Base-by-base conservation (phyloP, 2,888 invertebrate species). In the Eulithis prunata region DNA sequence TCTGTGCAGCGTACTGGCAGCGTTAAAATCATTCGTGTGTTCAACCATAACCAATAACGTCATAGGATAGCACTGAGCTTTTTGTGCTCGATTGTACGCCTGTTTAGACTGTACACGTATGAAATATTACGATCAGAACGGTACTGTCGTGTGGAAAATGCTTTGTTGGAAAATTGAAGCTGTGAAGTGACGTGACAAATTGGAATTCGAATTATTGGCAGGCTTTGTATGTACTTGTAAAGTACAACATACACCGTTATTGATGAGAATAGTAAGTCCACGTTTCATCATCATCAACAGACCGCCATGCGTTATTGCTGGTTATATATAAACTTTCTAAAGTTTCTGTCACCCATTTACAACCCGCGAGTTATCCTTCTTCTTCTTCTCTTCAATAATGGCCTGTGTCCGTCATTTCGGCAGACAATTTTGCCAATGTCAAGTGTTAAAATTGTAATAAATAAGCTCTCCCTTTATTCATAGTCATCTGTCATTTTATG, bases 121-220 rank as follows among this genome's bases (percentile, higher is more conserved):
- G 78, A 81, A 78, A 78, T 81, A 80, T 81, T 76, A 71, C 69
- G 70, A 70, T 63, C 69, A 65, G 65, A 60, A 52, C 57, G 60
- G 70, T 69, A 70, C 67, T 52, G 70, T 71, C 69, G 66, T 57
- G 68, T 69, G 64, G 70, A 73, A 70, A 73, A 66, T 60, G 70
- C 69, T 73, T 71, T 73, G 67, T 66, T 67, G 53, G 66, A 69
- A 73, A 69, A 70, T 69, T 70, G 68, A 69, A 66, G 66, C 54
- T 66, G 66, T 68, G 69, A 69, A 73, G 69, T 68, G 66, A 69
- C 63, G 68, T 73, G 73, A 70, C 68, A 73, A 73, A 71, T 73
- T 71, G 71, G 58, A 63, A 66, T 70, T 66, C 61, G 69, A 70
- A 70, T 72, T 73, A 70, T 71, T 71, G 66, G 63, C 61, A 67